Base-by-base conservation (phyloP, 2,888 invertebrate species). In the Acleris holmiana region DNA sequence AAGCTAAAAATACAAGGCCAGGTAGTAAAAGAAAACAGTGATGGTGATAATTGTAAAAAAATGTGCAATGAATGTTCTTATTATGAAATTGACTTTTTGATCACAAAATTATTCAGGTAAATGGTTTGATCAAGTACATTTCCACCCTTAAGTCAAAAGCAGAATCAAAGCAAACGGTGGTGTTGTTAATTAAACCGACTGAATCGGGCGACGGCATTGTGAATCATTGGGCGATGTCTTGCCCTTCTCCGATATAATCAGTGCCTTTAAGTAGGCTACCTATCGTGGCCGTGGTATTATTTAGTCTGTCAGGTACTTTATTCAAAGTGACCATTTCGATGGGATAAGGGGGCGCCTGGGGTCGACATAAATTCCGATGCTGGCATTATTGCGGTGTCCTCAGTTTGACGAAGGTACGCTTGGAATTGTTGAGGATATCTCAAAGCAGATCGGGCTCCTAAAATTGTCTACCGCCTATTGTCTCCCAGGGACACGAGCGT, bases 341-440 rank as follows among this genome's bases (percentile, higher is more conserved):
- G 72, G 78, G 79, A 81, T 80, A 79, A 83, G 80, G 79, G 82
- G 80, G 77, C 68, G 74, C 71, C 82, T 85, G 81, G 82, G 83
- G 83, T 83, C 81, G 86, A 87, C 88, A 88, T 86, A 86, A 89
- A 88, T 88, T 88, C 86, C 84, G 68, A 79, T 79, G 84, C 78
- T 80, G 75, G 82, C 84, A 79, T 86, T 87, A 89, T 86, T 88
- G 85, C 79, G 84, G 82, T 76, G 80, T 82, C 80, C 82, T 84
- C 80, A 81, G 77, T 86, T 87, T 89, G 89, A 90, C 88, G 88
- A 89, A 89, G 89, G 89, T 90, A 79, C 76, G 73, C 75, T 70
- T 76, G 74, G 80, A 84, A 87, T 84, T 85, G 84, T 86, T 78
- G 76, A 81, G 82, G 80, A 78, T 86, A 83, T 86, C 85, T 82